phyloP scores from a whole-genome alignment of 2,888 invertebrate species.

The Amblyjoppa fuscipennis region DNA sequence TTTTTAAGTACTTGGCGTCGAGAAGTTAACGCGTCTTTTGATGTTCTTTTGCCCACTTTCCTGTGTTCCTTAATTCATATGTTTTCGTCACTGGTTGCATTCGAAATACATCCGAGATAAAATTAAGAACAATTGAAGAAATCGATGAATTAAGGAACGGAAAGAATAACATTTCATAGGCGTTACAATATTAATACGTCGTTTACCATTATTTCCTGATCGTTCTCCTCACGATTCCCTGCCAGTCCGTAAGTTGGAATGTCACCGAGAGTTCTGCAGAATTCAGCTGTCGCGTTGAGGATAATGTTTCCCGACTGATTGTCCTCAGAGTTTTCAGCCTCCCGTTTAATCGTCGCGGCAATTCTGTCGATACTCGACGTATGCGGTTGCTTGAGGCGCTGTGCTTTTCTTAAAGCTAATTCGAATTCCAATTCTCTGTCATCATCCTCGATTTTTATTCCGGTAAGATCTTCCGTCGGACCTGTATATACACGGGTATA shows the following conservation, averaged over 20 bases:
- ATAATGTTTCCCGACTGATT: constrained; percentile 88
- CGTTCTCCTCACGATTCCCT: constrained; percentile 95
- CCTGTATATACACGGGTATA: constrained; percentile 64
- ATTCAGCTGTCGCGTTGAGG: constrained; percentile 97
- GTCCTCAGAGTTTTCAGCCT: constrained; percentile 73
- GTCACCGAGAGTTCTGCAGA: constrained; percentile 97
- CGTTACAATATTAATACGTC: neutral
- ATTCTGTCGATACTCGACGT: constrained; percentile 87
- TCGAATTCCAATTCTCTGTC: constrained; percentile 90
- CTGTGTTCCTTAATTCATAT: too few species aligned
- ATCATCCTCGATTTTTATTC: constrained; percentile 89
- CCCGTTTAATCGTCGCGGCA: constrained; percentile 87
- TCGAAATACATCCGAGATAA: neutral
- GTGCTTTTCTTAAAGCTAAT: constrained; percentile 90
- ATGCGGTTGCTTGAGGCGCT: constrained; percentile 88
- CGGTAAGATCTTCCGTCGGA: constrained; percentile 83
- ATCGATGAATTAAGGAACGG: constrained; percentile 4
- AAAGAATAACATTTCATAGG: too few species aligned
- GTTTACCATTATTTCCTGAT: constrained; percentile 88
- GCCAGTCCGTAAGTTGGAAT: constrained; percentile 97
- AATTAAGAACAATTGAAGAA: neutral
- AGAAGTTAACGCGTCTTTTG: too few species aligned
- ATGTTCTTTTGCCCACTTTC: neutral
- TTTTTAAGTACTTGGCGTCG: too few species aligned
- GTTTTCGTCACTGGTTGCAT: neutral